These are phyloP conservation scores for Xerus inauris DNA, from an alignment of 2,113 vertebrate genomes.

Conservation along the genomic window DNA sequence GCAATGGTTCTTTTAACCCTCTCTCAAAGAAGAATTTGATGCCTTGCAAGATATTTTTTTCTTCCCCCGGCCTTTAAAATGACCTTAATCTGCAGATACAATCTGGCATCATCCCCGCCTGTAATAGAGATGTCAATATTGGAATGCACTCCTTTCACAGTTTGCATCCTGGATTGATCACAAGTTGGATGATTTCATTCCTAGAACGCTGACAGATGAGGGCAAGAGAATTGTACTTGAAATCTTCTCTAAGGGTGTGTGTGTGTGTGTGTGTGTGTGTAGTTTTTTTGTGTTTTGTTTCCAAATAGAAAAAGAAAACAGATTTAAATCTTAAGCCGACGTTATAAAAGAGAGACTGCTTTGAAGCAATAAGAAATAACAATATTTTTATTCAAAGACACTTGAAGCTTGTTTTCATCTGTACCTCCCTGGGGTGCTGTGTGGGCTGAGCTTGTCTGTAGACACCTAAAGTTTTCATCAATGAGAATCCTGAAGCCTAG, in stretches of 20 bases:
- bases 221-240: neutral
- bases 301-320: neutral
- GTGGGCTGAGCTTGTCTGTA: neutral
- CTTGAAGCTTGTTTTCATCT: neutral
- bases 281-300: neutral
- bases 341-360: neutral
- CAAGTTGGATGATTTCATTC: conserved; percentile 36
- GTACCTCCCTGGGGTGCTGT: conserved; percentile 1
- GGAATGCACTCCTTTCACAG: neutral
- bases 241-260: neutral
- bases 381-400: conserved; percentile 45
- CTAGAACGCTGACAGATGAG: conserved; percentile 7
- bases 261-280: neutral
- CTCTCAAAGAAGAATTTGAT: conserved; percentile 48
- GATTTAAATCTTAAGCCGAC: conserved; percentile 22
- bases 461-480: conserved; percentile 60
- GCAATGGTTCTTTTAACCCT: conserved; percentile 43
- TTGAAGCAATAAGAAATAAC: neutral
- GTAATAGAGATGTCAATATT: conserved; percentile 60
- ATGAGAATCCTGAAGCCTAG: neutral
- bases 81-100: conserved; percentile 64
- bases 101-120: conserved; percentile 30
- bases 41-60: neutral
- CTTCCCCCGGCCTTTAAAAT: conserved; percentile 14
- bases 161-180: conserved; percentile 23